Evolutionary conservation across 2,888 invertebrate species (phyloP), one percentile per base, ranked within the genome.

Genomic region (Macaria liturata): DNA sequence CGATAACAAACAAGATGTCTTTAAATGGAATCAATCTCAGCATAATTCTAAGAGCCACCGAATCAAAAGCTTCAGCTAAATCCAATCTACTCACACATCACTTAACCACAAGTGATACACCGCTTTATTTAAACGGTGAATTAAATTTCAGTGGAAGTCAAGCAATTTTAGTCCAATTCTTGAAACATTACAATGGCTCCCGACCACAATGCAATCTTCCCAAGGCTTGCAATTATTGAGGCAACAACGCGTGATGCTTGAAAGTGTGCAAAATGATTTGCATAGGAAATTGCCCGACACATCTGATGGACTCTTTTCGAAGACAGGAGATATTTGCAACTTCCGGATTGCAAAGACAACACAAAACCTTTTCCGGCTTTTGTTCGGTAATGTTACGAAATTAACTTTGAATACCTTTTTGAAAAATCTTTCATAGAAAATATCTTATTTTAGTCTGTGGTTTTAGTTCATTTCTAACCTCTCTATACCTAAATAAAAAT

Each of bases 221-320:
- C 61, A 65, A 65, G 57, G 55, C 51, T 59, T 34, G 61, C 57
- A 63, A 63, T 61, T 51, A 65, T 49, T 57, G 47, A 59, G 43
- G 61, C 62, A 61, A 32, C 57, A 37, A 53, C 59, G 65, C 65
- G 59, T 63, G 57, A 53, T 62, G 46, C 9, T 43, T 47, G 59
- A 59, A 59, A 60, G 60, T 56, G 60, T 50, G 53, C 49, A 56
- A 56, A 56, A 60, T 60, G 49, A 60, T 60, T 60, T 60, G 53
- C 60, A 56, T 60, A 53, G 37, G 55, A 60, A 56, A 60, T 55
- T 49, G 52, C 32, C 49, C 52, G 49, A 54, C 54, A 59, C 53
- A 58, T 32, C 46, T 46, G 47, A 54, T 59, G n/a, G 31, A 44
- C 47, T 45, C 51, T 8, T 46, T 8, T 39, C 20, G 20, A 39